These are phyloP conservation scores for Fragum sueziense DNA, from an alignment of 2,888 invertebrate species.

Conservation along the genomic window DNA sequence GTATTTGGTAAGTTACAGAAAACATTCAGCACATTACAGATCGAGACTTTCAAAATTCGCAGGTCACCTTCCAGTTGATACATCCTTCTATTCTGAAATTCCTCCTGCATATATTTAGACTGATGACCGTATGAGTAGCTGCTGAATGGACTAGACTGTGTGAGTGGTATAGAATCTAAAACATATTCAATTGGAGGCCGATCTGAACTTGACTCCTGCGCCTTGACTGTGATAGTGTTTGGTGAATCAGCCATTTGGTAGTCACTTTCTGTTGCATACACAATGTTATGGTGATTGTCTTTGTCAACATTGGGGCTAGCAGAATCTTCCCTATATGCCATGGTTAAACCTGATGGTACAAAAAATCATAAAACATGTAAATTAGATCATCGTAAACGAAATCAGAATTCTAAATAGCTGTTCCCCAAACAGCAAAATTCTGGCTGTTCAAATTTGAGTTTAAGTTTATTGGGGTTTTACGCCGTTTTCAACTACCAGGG, in stretches of 20 bases:
- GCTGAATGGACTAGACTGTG: background rate
- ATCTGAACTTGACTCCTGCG: background rate
- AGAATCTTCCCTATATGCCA: too few species aligned
- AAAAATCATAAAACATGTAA: too few species aligned
- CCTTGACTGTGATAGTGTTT: background rate
- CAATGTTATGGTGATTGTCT: too few species aligned
- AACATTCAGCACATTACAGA: constrained; percentile 3
- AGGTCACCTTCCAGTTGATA: constrained; percentile 2
- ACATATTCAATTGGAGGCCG: background rate
- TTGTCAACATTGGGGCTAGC: too few species aligned
- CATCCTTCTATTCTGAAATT: background rate
- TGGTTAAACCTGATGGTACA: too few species aligned
- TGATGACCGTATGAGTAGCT: background rate
- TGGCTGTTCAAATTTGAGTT: too few species aligned
- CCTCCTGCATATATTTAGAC: background rate
- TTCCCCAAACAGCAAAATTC: too few species aligned
- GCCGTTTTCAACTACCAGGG: too few species aligned
- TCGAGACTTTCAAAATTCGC: background rate
- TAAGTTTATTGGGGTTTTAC: too few species aligned
- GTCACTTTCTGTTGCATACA: too few species aligned
- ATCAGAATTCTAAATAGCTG: too few species aligned
- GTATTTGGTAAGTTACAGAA: constrained; percentile 10
- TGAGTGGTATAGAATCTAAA: background rate
- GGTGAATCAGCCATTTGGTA: background rate
- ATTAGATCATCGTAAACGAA: too few species aligned